Base-by-base conservation (phyloP, 2,888 invertebrate genomes). In the Leuctra nigra region DNA sequence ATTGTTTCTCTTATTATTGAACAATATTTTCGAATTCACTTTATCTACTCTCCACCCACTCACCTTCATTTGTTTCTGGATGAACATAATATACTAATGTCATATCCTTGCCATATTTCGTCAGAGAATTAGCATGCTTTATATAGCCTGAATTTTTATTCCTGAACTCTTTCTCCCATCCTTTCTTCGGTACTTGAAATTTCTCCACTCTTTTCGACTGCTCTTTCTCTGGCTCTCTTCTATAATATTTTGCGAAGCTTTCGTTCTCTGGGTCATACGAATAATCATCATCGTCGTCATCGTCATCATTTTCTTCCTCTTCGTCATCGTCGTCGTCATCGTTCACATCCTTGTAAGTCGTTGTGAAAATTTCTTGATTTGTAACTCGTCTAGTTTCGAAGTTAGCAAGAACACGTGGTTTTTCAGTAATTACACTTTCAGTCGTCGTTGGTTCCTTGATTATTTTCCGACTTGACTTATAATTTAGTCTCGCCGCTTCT, bases 351-450 rank as follows among this genome's bases (percentile, higher is more conserved):
- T 64, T 66, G 14, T 62, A 61, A 1, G 65, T 65, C 52, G 66
- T 65, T 1, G 64, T 66, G 24, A 66, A 63, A 13, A 64, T 66
- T 38, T 67, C 64, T 53, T 66, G 65, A 23, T 67, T 68, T 1
- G 67, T 65, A 11, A 68, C 64, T 6, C 64, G 63, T 36, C 64
- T 66, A 41, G 50, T 50, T 18, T 50, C 50, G 20, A 50, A 50
- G 35, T 50, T 50, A 1, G 29, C 22, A 7, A 50, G 20, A 4
- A 33, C 22, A 13, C 50, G 3, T 4, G 50, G 50, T 7, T 23
- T 48, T 2, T n/a, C 22, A n/a, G 44, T 44, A 11, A 11, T 11
- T 2, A 39, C 16, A 20, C n/a, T 18, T 36, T 14, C 2, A 3
- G 13, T 16, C 18, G 41, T 41, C 18, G 41, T 18, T 4, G 16